Evolutionary conservation across 1,140 invertebrate genomes (phyloP).

Genomic region (Apocrypta bakeri): DNA sequence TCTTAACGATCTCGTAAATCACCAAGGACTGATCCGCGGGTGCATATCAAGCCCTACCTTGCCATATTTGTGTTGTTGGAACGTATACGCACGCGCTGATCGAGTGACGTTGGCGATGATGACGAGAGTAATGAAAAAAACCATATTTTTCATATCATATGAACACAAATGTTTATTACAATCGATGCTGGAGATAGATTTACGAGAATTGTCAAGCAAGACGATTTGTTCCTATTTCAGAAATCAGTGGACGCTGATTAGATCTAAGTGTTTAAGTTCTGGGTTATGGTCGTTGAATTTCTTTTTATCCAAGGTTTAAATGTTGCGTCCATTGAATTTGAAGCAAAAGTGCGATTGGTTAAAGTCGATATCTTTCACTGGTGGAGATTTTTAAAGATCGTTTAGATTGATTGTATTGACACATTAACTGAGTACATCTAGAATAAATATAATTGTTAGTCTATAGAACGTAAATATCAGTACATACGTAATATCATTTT

Average conservation of each 20-base stretch:
- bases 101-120: neutral
- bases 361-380: neutral
- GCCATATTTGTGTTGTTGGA: neutral
- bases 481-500: neutral
- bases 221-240: neutral
- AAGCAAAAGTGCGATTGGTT: neutral
- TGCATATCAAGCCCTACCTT: neutral
- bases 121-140: neutral
- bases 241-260: neutral
- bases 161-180: neutral
- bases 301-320: no score
- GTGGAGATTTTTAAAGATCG: neutral
- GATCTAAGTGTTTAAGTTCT: neutral
- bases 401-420: neutral
- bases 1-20: constrained; percentile 39
- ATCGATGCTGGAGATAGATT: neutral
- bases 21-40: neutral
- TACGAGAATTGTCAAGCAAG: neutral
- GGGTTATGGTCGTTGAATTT: no score
- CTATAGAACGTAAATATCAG: neutral
- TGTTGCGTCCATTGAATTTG: neutral
- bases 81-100: neutral
- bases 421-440: neutral
- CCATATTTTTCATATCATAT: neutral
- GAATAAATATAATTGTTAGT: no score